Evolutionary conservation across 23 tunicate genomes (phyloP).

Genomic region (Botrylloides violaceus): DNA sequence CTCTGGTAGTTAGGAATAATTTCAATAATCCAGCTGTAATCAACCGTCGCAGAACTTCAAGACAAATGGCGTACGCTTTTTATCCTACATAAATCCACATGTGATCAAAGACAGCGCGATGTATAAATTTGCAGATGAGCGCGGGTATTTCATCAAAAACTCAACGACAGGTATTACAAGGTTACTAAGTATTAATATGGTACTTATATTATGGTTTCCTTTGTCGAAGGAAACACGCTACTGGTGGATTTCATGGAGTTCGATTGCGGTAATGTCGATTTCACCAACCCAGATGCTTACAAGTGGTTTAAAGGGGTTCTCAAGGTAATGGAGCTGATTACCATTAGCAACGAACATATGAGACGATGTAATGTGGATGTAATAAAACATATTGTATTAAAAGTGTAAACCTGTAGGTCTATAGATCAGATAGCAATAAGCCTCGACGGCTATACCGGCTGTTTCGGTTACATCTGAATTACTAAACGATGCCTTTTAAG

Average conservation of each 20-base stretch:
- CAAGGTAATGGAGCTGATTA: too few relatives aligned
- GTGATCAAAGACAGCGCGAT: constrained; percentile 68
- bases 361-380: too few relatives aligned
- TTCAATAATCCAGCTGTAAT: neutral
- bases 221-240: constrained; percentile 28
- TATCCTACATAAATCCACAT: constrained; percentile 96
- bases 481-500: too few relatives aligned
- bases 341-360: too few relatives aligned
- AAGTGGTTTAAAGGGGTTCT: constrained; percentile 90
- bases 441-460: too few relatives aligned
- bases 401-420: too few relatives aligned
- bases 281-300: constrained; percentile 90
- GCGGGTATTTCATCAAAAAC: constrained; percentile 72
- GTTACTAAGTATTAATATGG: neutral
- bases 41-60: constrained; percentile 35
- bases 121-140: constrained; percentile 47
- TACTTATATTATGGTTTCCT: neutral
- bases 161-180: constrained; percentile 33
- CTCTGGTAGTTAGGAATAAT: neutral
- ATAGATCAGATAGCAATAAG: too few relatives aligned
- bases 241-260: constrained; percentile 83
- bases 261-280: constrained; percentile 75
- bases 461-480: too few relatives aligned
- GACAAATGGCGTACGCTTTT: constrained; percentile 39
- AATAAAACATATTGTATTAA: too few relatives aligned